Evolutionary conservation across 1,140 invertebrate genomes (phyloP).

Genomic region (Idris sp.): DNA sequence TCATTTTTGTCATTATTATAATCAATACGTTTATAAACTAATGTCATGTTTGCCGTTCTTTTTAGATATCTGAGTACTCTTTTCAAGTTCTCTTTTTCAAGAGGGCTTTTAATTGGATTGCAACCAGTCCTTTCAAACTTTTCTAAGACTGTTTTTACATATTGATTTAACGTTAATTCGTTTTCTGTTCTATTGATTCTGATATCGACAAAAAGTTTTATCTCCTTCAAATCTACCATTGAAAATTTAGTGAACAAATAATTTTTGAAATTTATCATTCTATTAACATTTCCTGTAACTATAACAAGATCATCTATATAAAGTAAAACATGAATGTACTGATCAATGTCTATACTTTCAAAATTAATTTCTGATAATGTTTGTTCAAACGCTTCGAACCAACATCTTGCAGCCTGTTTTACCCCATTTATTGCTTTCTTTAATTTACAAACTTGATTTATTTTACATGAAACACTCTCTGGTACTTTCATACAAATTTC

Average conservation of each 20-base stretch:
- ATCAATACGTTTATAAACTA: not conserved
- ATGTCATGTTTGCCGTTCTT: not conserved
- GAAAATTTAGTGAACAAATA: not conserved
- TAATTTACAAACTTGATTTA: no score
- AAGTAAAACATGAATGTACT: no score
- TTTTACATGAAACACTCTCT: no score
- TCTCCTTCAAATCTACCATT: not conserved
- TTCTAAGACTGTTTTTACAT: not conserved
- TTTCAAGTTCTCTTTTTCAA: not conserved
- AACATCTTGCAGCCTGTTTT: no score
- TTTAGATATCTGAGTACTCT: slow-evolving; percentile 16
- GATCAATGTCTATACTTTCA: no score
- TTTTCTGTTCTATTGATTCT: not conserved
- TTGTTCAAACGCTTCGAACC: no score
- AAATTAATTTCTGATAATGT: no score
- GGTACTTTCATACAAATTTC: no score
- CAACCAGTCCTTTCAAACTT: no score
- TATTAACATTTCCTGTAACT: not conserved
- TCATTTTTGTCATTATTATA: slow-evolving; percentile 14
- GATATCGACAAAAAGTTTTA: not conserved
- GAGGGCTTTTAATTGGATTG: not conserved
- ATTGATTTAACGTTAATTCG: not conserved
- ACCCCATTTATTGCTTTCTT: no score
- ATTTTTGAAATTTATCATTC: not conserved
- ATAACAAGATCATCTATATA: no score